These are phyloP conservation scores for Herpetotheres cachinnans DNA, from an alignment of 2,113 vertebrate genomes.

Conservation along the genomic window DNA sequence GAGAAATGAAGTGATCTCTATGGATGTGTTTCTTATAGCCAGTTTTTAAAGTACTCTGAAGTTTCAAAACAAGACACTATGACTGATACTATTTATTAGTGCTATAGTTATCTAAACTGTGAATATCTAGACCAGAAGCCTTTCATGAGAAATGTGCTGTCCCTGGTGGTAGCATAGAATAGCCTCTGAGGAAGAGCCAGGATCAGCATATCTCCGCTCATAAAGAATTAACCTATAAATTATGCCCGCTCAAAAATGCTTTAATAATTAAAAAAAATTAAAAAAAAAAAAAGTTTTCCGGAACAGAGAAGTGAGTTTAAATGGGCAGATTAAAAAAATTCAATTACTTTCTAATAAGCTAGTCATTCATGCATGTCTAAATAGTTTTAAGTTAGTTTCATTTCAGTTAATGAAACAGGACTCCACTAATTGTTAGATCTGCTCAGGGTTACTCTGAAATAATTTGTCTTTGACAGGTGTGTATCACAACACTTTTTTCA, in stretches of 20 bases:
- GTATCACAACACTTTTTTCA: background rate
- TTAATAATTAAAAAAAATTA: background rate
- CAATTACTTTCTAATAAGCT: background rate
- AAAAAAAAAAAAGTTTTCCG: background rate
- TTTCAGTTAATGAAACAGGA: background rate
- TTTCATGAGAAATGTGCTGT: background rate
- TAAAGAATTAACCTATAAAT: background rate
- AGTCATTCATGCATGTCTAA: background rate
- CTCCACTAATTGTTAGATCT: background rate
- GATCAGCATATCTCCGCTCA: background rate
- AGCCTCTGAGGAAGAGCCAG: background rate
- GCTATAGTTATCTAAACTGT: background rate
- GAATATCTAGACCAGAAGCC: background rate
- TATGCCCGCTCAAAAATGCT: background rate
- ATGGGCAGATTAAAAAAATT: background rate
- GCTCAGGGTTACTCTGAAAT: background rate
- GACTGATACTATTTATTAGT: background rate
- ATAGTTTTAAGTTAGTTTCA: background rate
- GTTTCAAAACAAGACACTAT: background rate
- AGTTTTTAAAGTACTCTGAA: background rate
- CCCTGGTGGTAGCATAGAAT: background rate
- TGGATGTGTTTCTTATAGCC: background rate
- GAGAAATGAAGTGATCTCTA: background rate
- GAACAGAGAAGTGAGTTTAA: background rate
- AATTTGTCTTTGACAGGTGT: background rate